A percentile compares a stretch with the other conserved stretches of the same genome.
phyloP scores from a whole-genome alignment of 2,113 vertebrate species.

The Zosterops pallidus region DNA sequence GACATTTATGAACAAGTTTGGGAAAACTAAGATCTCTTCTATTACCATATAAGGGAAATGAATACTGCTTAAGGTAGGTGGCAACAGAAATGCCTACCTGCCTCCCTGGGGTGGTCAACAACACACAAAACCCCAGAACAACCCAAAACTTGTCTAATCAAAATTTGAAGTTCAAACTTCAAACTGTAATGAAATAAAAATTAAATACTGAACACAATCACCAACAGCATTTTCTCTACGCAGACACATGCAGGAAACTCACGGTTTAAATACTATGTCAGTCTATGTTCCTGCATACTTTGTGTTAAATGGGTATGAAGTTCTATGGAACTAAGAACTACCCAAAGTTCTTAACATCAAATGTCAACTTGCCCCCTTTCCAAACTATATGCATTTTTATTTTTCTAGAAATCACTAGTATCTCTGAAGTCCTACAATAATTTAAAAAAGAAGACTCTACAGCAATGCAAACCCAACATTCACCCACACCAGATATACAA shows the following conservation, averaged over 20 bases:
- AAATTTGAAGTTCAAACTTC: background rate
- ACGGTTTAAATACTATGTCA: background rate
- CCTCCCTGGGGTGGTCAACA: rapidly evolving
- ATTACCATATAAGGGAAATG: background rate
- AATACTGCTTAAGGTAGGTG: background rate
- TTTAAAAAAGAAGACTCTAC: background rate
- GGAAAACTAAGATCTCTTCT: background rate
- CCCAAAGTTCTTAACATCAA: background rate
- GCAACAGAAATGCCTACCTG: background rate
- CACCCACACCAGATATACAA: rapidly evolving
- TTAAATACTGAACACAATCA: background rate
- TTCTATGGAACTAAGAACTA: background rate
- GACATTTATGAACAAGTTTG: background rate
- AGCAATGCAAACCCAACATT: rapidly evolving
- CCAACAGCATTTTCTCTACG: background rate
- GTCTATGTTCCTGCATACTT: background rate
- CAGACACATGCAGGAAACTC: background rate
- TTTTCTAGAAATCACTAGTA: background rate
- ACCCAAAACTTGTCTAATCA: background rate
- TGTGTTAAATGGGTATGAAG: background rate
- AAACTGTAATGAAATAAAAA: background rate
- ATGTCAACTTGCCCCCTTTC: background rate
- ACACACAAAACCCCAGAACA: background rate
- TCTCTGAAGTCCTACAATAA: background rate
- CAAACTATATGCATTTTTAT: background rate